Evolutionary conservation across 2,113 vertebrate species (phyloP), one percentile per base, ranked within the genome.

Genomic region (Rhagologus leucostigma): DNA sequence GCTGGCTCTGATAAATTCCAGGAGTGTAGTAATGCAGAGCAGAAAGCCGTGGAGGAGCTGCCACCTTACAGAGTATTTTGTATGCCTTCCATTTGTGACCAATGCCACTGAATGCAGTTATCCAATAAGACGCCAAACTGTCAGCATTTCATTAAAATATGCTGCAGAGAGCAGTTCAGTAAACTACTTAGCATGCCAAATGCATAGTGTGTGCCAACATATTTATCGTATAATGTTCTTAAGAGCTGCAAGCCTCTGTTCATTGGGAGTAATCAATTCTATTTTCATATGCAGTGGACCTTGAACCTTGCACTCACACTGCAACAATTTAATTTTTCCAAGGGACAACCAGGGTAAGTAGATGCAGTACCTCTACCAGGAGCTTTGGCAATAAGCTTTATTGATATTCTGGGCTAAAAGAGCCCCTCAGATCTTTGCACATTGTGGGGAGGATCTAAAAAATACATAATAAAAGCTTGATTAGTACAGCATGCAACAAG

Each of bases 121-220:
- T 86, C 91, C 90, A 93, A 82, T 86, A 71, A 93, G 82, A 90
- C 86, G 97, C 93, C 96, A 89, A 96, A 91, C 80, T 89, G 91
- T 93, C 87, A 96, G 90, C 68, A 88, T 97, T 97, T 97, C 85
- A 93, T 97, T 96, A 97, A 96, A 97, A 95, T 89, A 79, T 81
- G 92, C 89, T 93, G 56, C 56, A 83, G 62, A 64, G 87, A 92
- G 93, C 90, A 97, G 84, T 67, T 96, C 71, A 75, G 63, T 92
- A 70, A 94, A 94, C 92, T 95, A 63, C 70, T 97, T 95, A 96
- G 64, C 79, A 95, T 87, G 96, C 79, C 75, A 87, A 92, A 82
- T 87, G 95, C 87, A 81, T 41, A 59, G 84, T 42, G n/a, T 63
- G 60, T 59, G 86, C 76, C 92, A 93, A 89, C 82, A 73, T 95